These are phyloP conservation scores for Pyrocephalus nanus DNA, from an alignment of 2,797 vertebrate species.

Conservation along the genomic window DNA sequence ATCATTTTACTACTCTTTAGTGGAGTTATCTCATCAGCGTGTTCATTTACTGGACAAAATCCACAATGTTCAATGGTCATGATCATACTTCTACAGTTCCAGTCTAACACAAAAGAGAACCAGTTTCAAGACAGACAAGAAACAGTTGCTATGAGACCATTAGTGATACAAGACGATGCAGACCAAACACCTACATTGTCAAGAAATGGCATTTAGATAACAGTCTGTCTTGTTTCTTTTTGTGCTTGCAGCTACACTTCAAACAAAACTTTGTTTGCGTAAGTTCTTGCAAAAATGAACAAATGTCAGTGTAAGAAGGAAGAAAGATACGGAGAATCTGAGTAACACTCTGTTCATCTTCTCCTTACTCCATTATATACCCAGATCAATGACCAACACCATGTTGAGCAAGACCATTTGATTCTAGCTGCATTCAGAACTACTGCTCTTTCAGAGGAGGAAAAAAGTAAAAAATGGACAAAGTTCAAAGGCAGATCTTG, in stretches of 20 bases:
- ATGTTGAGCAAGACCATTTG: neutral
- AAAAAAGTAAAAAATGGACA: neutral
- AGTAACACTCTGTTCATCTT: neutral
- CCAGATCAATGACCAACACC: neutral
- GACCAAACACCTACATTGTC: constrained; percentile 43
- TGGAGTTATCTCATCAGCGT: neutral
- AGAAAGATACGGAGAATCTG: neutral
- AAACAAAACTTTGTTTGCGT: constrained; percentile 35
- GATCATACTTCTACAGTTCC: neutral
- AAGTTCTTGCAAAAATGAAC: neutral
- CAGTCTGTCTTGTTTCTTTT: neutral
- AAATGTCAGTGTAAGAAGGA: neutral
- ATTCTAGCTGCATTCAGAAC: constrained; percentile 10
- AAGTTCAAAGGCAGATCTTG: constrained; percentile 37
- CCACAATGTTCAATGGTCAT: neutral
- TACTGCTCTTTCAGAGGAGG: neutral
- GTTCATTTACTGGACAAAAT: constrained; percentile 5
- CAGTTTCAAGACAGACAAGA: neutral
- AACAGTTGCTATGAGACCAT: constrained; percentile 56
- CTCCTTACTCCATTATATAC: neutral
- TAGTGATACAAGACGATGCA: neutral
- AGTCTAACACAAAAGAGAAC: constrained; percentile 12
- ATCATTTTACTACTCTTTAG: neutral
- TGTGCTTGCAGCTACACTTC: neutral
- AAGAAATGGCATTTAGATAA: constrained; percentile 49